Evolutionary conservation across 1,140 invertebrate genomes (phyloP), one percentile per base, ranked within the genome.

Genomic region (Centruroides sculpturatus): DNA sequence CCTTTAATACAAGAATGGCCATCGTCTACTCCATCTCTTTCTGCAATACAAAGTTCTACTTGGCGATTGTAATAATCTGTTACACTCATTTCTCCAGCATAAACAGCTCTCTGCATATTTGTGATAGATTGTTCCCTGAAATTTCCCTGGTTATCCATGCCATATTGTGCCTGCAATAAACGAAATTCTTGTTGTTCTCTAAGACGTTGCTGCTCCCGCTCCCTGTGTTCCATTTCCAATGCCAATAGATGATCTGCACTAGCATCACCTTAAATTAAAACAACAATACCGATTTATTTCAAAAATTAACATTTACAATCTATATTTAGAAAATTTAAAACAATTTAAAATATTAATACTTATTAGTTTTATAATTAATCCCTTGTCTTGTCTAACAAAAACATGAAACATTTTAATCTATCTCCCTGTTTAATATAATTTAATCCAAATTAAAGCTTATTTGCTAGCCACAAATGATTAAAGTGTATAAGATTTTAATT

Each of bases 121-220:
- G 82, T 83, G 2, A 87, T 82, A 58, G 85, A 87, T 65, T 91
- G 86, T 67, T 87, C 85, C 48, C 82, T 80, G 74, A 86, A 88
- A 47, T 85, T 86, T 46, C 82, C 83, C 67, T 87, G 84, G 74
- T 88, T 86, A 67, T 89, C 87, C 88, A 92, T 91, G 1, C 89
- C 89, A 73, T 90, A 90, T 70, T 88, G 85, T 10, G 86, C 87
- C 67, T 85, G 78, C 11, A 90, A 70, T 72, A 87, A 74, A 68
- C 87, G 84, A 73, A 89, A 90, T 71, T 90, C 87, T 60, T 83
- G 78, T 68, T 88, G 83, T 70, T 91, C 86, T 49, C 84, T 74
- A 59, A 83, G 76, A 57, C 79, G 80, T 67, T 84, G 78, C 3
- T 83, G 84, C 69, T 86, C 84, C 61, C 82, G 79, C 63, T 89